phyloP scores from a whole-genome alignment of 2,888 invertebrate species.

The Conomelus anceps region DNA sequence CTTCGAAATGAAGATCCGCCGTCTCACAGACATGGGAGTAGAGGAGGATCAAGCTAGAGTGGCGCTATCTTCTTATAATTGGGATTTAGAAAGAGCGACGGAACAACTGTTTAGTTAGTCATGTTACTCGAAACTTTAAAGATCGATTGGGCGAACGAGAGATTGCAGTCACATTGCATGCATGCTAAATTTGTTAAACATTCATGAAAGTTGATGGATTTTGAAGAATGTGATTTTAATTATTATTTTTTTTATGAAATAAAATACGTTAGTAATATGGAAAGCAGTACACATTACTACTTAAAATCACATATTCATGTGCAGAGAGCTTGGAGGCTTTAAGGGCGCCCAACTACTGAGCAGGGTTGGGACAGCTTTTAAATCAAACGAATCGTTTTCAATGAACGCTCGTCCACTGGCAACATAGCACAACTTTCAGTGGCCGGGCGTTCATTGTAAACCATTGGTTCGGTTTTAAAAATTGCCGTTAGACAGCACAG shows the following conservation, averaged over 20 bases:
- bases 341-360: too few relatives aligned
- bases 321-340: neutral
- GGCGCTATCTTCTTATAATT: conserved; percentile 84
- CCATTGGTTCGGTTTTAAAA: too few relatives aligned
- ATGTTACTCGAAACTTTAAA: neutral
- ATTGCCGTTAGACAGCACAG: too few relatives aligned
- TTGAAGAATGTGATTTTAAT: neutral
- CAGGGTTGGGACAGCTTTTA: too few relatives aligned
- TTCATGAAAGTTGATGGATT: neutral
- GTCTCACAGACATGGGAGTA: conserved; percentile 90
- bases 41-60: conserved; percentile 82
- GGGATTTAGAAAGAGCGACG: conserved; percentile 88
- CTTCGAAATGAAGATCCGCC: conserved; percentile 79
- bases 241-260: neutral
- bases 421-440: too few relatives aligned
- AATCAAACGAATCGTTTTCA: too few relatives aligned
- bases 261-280: neutral
- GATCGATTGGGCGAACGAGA: too few relatives aligned
- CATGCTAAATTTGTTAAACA: too few relatives aligned
- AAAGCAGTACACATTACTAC: neutral
- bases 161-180: too few relatives aligned
- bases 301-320: neutral
- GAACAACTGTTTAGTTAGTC: conserved; percentile 79
- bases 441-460: too few relatives aligned
- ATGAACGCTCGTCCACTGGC: too few relatives aligned